Evolutionary conservation across 1,140 invertebrate species (phyloP), one percentile per base, ranked within the genome.

Genomic region (Drosophila willistoni): DNA sequence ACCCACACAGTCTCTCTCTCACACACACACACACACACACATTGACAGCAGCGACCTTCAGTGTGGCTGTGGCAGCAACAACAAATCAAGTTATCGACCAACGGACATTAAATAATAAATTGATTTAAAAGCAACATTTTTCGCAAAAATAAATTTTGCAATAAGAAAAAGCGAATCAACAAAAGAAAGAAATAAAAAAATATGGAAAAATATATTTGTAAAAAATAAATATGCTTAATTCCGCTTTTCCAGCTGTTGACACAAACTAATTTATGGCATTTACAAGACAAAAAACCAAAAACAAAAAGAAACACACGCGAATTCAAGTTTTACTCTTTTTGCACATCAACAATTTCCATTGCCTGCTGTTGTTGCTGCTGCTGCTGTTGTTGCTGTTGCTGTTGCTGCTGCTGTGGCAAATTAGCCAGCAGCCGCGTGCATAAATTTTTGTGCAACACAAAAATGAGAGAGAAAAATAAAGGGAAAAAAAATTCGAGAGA

Each of bases 231-330:
- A 77, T 69, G 68, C 82, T 76, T 70, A 86, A 86, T 82, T 87
- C 71, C 79, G 79, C 72, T 82, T 76, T 67, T 75, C 73, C 69
- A 75, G 81, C 68, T 87, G 83, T 75, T 79, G 84, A 78, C 83
- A 86, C 76, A 86, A 77, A 89, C 83, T 86, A 86, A 86, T 86
- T 86, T 86, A 86, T 86, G 83, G 83, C 83, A 87, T 83, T 87
- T 86, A 86, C 82, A 86, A 81, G 82, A 81, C 72, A 84, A 72
- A 81, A 81, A 86, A 79, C 78, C 66, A 72, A 76, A 64, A 68
- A 29, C 29, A 33, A n/a, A 44, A 57, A 64, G 56, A 71, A 51
- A 63, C 82, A 56, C 1, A 39, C 44, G 42, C n/a, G 14, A 51
- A 51, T 51, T 51, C 44, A 51, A 51, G 44, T 51, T 51, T 51